phyloP scores from a whole-genome alignment of 1,140 invertebrate species.

The Tetramorium alpestre region DNA sequence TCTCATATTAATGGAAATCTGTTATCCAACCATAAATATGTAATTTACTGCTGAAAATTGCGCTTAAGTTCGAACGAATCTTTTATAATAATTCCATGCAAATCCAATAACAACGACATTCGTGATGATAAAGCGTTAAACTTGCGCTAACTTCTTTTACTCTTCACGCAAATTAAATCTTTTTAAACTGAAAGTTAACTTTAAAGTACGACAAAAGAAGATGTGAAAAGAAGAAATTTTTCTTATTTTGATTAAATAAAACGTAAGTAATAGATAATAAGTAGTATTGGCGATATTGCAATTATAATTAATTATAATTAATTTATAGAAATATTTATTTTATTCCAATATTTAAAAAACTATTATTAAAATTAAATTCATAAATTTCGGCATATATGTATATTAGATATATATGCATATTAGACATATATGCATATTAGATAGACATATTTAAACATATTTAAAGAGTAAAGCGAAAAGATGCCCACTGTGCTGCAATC shows the following conservation, averaged over 20 bases:
- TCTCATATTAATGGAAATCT: constrained; percentile 25
- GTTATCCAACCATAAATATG: background rate
- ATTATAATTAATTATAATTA: too few relatives aligned
- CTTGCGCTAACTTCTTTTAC: background rate
- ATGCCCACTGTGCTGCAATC: background rate
- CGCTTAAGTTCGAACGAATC: background rate
- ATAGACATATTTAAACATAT: background rate
- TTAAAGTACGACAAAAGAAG: constrained; percentile 12
- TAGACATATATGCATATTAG: too few relatives aligned
- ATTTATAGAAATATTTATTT: background rate
- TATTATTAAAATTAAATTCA: background rate
- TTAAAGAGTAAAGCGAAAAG: background rate
- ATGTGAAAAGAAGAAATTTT: background rate
- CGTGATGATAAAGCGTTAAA: constrained; percentile 33
- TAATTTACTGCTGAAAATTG: constrained; percentile 31
- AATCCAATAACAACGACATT: constrained; percentile 5
- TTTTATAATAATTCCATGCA: constrained; percentile 28
- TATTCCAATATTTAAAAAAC: background rate
- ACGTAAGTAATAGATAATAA: background rate
- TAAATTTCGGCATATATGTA: background rate
- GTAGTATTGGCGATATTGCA: background rate
- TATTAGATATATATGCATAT: too few relatives aligned
- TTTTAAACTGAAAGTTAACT: constrained; percentile 18
- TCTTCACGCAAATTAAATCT: background rate
- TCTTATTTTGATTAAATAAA: background rate